Conservation (phyloP, 2,797 vertebrate genomes). For the Hippopotamyrus pictus region DNA sequence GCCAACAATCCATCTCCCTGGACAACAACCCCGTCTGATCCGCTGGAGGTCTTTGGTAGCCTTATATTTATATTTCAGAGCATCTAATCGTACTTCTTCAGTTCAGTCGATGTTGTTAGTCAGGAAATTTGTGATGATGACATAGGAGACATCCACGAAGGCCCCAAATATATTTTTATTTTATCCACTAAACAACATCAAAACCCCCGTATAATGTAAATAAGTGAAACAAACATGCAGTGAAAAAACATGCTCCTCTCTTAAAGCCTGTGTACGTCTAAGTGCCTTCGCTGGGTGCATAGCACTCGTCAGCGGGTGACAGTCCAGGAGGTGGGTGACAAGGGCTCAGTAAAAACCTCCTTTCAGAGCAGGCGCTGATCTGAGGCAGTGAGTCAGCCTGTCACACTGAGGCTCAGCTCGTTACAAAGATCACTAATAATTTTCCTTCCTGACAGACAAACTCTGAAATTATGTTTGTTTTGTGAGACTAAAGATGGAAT, state of each 20-base stretch:
- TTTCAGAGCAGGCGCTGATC: conserved; percentile 32
- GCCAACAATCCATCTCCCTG: background rate
- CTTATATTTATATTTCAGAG: background rate
- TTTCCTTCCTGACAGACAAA: conserved; percentile 22
- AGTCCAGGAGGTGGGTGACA: background rate
- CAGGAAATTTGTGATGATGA: background rate
- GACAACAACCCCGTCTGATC: background rate
- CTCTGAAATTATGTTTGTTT: conserved; percentile 8
- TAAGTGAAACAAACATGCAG: background rate
- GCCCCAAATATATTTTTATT: background rate
- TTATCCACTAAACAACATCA: background rate
- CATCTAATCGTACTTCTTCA: background rate
- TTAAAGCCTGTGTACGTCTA: background rate
- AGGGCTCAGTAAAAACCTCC: background rate
- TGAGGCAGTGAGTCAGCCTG: conserved; percentile 35
- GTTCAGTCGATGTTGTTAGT: background rate
- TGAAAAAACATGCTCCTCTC: background rate
- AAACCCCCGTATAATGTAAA: background rate
- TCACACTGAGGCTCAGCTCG: conserved; percentile 29
- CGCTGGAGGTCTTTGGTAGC: background rate
- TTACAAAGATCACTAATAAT: conserved; percentile 22
- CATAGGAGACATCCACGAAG: background rate
- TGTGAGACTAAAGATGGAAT: conserved; percentile 12
- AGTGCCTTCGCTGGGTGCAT: background rate
- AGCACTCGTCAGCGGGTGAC: background rate